Evolutionary conservation across 2,113 vertebrate species (phyloP).

Genomic region (Oryzias celebensis): DNA sequence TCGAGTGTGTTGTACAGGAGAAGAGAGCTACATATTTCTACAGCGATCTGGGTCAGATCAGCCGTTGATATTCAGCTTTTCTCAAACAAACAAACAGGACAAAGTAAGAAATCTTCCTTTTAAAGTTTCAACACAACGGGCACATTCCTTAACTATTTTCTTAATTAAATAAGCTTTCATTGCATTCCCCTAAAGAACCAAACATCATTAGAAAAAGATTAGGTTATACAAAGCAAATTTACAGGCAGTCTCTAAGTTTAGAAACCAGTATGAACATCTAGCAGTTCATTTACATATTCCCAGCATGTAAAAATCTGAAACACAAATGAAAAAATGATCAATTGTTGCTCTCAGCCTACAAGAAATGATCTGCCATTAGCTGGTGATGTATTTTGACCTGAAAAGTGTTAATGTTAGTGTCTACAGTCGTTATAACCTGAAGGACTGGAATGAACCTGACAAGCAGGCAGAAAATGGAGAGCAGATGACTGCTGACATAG

Average conservation of each 20-base stretch:
- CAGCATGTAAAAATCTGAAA: constrained; percentile 50
- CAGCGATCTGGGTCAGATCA: constrained; percentile 51
- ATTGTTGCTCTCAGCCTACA: constrained; percentile 29
- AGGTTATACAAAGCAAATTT: constrained; percentile 63
- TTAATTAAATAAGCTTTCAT: constrained; percentile 45
- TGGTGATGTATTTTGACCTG: constrained; percentile 49
- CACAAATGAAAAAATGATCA: constrained; percentile 7
- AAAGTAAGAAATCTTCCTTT: constrained; percentile 61
- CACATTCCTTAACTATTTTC: constrained; percentile 17
- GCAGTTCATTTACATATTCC: constrained; percentile 67
- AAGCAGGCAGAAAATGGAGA: constrained; percentile 32
- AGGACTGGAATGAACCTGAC: constrained; percentile 34
- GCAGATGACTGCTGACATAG: constrained; percentile 23
- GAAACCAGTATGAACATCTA: constrained; percentile 69
- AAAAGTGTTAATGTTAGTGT: constrained; percentile 35
- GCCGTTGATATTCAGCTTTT: constrained; percentile 74
- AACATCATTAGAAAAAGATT: constrained; percentile 47
- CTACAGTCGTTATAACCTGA: constrained; percentile 51
- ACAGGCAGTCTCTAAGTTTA: constrained; percentile 71
- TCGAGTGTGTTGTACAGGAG: constrained; percentile 44
- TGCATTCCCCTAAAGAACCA: constrained; percentile 54
- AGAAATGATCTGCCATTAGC: constrained; percentile 50
- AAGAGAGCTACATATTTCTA: constrained; percentile 72
- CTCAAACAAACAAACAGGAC: constrained; percentile 51
- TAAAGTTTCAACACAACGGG: constrained; percentile 50